Base-by-base conservation (phyloP, 2,797 vertebrate species). In the Spinibarbus caldwelli region DNA sequence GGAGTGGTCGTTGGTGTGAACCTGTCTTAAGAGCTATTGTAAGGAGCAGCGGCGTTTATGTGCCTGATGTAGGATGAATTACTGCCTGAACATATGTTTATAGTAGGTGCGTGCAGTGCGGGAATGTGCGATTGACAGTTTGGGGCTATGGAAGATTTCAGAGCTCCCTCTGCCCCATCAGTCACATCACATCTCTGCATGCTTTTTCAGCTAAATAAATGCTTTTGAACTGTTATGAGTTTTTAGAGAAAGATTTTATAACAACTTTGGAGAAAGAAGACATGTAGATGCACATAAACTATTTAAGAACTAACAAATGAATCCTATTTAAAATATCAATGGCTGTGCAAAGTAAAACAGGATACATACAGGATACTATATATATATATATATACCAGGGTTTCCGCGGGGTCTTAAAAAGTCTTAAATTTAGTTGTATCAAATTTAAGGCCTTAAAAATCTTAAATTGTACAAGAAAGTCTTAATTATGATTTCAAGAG, bases 51-150 rank as follows among this genome's bases (percentile, higher is more conserved):
- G 2, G 52, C 23, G 1, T 80, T n/a, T 52, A 43, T 68, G 12
- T 41, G 67, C 47, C 23, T 84, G 82, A 49, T 66, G 19, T 3
- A 26, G 62, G 19, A 71, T 80, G 52, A 62, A 41, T 85, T 72
- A 47, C 49, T 19, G 41, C 52, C 15, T 64, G 47, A 34, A 34
- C 10, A 26, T 59, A 26, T 75, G 43, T 36, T 78, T 1, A 70
- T 23, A 54, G 36, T 49, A 45, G 47, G 21, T 59, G 47, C 14
- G 2, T 68, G 47, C 23, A 41, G 23, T 19, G 0, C 45, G 11
- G 23, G n/a, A 83, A 76, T 29, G 43, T 29, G 43, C 11, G 3
- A 52, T 21, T 83, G 71, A 76, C 31, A 10, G 57, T 64, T 83
- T 36, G 5, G 54, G 31, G 71, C 34, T 75, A 43, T 14, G 4